A percentile compares a stretch with the other conserved stretches of the same genome.
Conservation (phyloP, 2,888 invertebrate genomes). For the Cosmorhoe ocellata region DNA sequence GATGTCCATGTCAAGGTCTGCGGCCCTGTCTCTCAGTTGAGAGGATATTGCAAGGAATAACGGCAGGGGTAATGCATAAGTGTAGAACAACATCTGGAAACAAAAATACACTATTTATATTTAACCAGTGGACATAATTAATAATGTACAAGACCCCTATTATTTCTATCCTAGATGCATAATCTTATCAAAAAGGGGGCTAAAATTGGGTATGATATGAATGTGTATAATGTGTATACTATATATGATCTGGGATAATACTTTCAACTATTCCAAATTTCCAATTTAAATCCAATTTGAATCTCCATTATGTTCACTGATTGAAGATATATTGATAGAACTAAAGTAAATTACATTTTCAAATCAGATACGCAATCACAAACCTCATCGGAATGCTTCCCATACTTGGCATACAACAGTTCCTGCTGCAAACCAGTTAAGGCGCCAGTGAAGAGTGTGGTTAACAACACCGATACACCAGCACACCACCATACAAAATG, state of each 20-base stretch:
- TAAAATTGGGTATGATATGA: too few relatives aligned
- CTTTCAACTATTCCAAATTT: too few relatives aligned
- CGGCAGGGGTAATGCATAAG: constrained; percentile 65
- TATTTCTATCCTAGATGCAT: too few relatives aligned
- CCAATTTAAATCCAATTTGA: too few relatives aligned
- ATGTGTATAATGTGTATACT: too few relatives aligned
- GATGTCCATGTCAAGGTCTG: constrained; percentile 42
- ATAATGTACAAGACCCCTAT: too few relatives aligned
- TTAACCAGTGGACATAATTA: too few relatives aligned
- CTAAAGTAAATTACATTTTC: too few relatives aligned
- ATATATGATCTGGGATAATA: too few relatives aligned
- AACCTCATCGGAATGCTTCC: constrained; percentile 75
- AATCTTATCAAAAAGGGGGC: too few relatives aligned
- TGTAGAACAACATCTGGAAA: constrained; percentile 76
- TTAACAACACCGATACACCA: constrained; percentile 62
- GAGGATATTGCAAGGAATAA: constrained; percentile 60
- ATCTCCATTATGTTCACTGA: too few relatives aligned
- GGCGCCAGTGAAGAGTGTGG: constrained; percentile 66
- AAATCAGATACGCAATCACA: neutral
- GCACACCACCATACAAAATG: constrained; percentile 65
- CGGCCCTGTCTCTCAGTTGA: constrained; percentile 49
- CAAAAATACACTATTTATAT: constrained; percentile 5
- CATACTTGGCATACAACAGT: constrained; percentile 65
- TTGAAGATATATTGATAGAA: too few relatives aligned
- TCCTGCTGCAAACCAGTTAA: constrained; percentile 74